Conservation (phyloP, 2,888 invertebrate genomes). For the Lasioglossum malachurum region DNA sequence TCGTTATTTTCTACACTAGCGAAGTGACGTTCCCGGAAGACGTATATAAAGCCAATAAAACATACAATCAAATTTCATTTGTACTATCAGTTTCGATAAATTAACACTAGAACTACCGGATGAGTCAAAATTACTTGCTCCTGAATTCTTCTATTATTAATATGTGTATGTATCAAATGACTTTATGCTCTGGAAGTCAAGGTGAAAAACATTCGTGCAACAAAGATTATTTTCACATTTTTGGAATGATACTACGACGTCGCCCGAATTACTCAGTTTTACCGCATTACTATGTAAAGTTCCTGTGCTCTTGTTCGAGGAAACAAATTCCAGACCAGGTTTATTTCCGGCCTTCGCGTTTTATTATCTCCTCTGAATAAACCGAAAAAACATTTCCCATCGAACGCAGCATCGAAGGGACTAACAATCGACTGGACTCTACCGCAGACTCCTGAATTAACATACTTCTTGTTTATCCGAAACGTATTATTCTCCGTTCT, state of each 20-base stretch:
- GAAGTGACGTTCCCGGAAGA: neutral
- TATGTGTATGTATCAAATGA: neutral
- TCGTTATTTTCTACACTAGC: neutral
- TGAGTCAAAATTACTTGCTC: too few relatives aligned
- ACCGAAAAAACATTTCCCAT: constrained; percentile 31
- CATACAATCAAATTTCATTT: too few relatives aligned
- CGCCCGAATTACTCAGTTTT: neutral
- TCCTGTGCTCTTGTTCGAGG: neutral
- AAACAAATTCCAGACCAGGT: constrained; percentile 29
- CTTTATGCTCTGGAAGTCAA: neutral
- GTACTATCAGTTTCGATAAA: neutral
- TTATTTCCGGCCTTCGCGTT: constrained; percentile 19
- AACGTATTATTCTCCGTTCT: constrained; percentile 10
- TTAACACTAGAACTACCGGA: too few relatives aligned
- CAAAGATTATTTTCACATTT: neutral
- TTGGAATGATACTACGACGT: neutral
- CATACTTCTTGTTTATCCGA: constrained; percentile 21
- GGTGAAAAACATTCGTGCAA: neutral
- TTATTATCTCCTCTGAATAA: constrained; percentile 43
- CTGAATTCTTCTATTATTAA: too few relatives aligned
- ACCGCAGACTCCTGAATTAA: constrained; percentile 8
- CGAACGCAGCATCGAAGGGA: constrained; percentile 11
- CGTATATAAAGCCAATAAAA: neutral
- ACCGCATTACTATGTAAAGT: constrained; percentile 2
- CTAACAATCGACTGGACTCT: constrained; percentile 23